These are phyloP conservation scores for Labeo rohita DNA, from an alignment of 2,113 vertebrate genomes.

Conservation along the genomic window DNA sequence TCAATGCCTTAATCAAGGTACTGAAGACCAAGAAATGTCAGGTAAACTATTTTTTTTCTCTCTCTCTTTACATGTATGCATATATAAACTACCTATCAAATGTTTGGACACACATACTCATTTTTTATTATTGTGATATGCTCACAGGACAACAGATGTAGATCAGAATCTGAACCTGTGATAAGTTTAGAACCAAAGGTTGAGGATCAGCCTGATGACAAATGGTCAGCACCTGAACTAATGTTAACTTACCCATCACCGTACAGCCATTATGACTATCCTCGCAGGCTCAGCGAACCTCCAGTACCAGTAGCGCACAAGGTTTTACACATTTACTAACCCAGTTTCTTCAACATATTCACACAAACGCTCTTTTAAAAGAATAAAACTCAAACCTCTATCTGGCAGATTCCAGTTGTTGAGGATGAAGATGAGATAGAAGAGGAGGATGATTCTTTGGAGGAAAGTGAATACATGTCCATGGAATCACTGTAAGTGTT, in stretches of 20 bases:
- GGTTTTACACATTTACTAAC: neutral
- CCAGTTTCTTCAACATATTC: neutral
- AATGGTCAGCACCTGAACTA: neutral
- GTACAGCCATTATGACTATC: neutral
- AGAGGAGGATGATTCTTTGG: neutral
- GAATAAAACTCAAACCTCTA: neutral
- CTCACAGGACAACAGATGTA: neutral
- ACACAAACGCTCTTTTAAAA: neutral
- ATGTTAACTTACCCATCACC: neutral
- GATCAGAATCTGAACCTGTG: slow-evolving; percentile 40
- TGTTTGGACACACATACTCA: neutral
- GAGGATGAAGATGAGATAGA: slow-evolving; percentile 17
- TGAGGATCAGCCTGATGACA: neutral
- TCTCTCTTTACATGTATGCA: neutral
- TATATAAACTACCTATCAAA: neutral
- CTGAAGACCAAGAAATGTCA: slow-evolving; percentile 49
- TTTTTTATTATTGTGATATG: no score
- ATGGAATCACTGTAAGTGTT: slow-evolving; percentile 66
- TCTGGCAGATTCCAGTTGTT: slow-evolving; percentile 8
- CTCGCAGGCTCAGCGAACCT: neutral
- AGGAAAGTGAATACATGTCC: slow-evolving; percentile 37
- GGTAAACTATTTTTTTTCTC: neutral
- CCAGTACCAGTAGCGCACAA: neutral
- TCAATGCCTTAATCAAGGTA: slow-evolving; percentile 59
- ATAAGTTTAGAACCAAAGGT: neutral